phyloP scores from a whole-genome alignment of 2,113 vertebrate species.

The Corvus moneduloides region DNA sequence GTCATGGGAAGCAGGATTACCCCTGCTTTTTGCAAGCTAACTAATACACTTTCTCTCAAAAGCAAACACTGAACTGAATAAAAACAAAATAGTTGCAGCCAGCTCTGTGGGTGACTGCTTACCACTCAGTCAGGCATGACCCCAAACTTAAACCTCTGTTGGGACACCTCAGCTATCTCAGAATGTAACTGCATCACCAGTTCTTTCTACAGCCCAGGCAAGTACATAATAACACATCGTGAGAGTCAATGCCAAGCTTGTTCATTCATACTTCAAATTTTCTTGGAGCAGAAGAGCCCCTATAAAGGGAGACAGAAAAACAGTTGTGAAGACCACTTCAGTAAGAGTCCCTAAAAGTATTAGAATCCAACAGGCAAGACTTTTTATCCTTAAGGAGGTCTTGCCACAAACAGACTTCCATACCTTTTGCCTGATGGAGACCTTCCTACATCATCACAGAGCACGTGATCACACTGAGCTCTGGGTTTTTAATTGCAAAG shows the following conservation, averaged over 20 bases:
- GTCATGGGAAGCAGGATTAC: not conserved
- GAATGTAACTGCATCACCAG: not conserved
- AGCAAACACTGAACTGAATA: not conserved
- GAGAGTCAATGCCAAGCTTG: not conserved
- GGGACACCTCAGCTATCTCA: not conserved
- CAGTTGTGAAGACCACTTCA: not conserved
- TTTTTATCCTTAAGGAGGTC: not conserved
- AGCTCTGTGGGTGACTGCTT: not conserved
- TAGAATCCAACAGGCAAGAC: not conserved
- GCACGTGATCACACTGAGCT: not conserved
- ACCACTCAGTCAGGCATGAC: not conserved
- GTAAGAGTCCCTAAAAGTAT: not conserved
- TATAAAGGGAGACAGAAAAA: not conserved
- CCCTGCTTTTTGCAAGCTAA: not conserved
- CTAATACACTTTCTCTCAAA: not conserved
- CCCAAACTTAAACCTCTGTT: not conserved
- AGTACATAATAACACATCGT: not conserved
- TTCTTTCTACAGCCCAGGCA: not conserved
- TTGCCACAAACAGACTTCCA: rapidly evolving
- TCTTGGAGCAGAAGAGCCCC: not conserved
- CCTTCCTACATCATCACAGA: not conserved
- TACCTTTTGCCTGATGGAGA: not conserved
- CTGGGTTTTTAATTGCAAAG: not conserved
- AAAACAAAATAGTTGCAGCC: not conserved
- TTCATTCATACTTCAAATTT: not conserved